Base-by-base conservation (phyloP, 2,888 invertebrate species). In the Ferrisia virgata region DNA sequence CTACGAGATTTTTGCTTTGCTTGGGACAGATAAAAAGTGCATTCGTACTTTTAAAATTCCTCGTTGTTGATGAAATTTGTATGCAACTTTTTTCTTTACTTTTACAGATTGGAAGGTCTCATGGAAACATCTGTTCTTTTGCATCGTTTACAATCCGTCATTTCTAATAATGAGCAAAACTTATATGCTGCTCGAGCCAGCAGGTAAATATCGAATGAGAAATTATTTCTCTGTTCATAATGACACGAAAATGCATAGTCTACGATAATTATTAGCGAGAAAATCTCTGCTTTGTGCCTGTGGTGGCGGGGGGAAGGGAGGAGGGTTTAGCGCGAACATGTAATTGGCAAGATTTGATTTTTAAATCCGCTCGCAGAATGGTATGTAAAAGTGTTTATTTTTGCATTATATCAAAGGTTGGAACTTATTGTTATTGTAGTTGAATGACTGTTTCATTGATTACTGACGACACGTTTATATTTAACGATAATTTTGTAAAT, bases 101-200 rank as follows among this genome's bases (percentile, higher is more conserved):
- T 83, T 64, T 40, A 15, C 53, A 83, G 97, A 86, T 93, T 96
- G 87, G 97, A 98, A 89, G 98, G 98, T 11, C 92, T 93, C 69
- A 93, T 95, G 86, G 92, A 93, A 13, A 89, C 95, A 0, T 90
- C 91, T 15, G 93, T 94, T 87, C 89, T 98, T 83, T 88, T 95
- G 39, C 90, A 92, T 85, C 92, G 95, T 84, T 89, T 98, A 85
- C 92, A 92, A 86, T 91, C 93, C 15, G 93, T 85, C 2, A 85
- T 85, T 76, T 72, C 76, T 8, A 83, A 72, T 47, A 83, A 78
- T 33, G 84, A 84, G 43, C 72, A 78, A 40, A 72, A 76, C 43
- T 18, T 83, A 40, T 83, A 83, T 15, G 83, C 83, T 43, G 83
- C 83, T 72, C 72, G 83, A 36, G 78, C 85, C 25, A 72, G 78